Base-by-base conservation (phyloP, 2,888 invertebrate species). In the Leucophenga maculata region DNA sequence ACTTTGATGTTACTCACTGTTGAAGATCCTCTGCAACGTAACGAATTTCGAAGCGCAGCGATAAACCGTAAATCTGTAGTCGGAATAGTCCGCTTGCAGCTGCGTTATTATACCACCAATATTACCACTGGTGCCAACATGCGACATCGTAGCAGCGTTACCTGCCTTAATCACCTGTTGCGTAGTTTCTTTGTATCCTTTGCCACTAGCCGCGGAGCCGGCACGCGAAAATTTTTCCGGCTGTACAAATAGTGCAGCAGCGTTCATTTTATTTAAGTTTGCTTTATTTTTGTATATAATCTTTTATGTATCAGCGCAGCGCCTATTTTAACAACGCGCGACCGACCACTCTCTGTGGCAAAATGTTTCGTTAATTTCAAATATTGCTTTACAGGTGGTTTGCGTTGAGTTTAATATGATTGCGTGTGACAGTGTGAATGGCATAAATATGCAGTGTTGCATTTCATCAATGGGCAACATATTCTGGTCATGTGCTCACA, bases 21-120 rank as follows among this genome's bases (percentile, higher is more conserved):
- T 82, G 20, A 89, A 82, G 1, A 81, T 78, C 70, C 87, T 86
- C 69, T 88, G 86, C 9, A 89, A 66, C 1, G 83, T 80, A 2
- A 86, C 78, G 64, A 88, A 78, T 78, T 89, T 89, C 13, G 81
- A 77, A 14, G 88, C 88, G 72, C 88, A 86, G 9, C 89, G 84
- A 76, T 89, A 89, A 14, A 88, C 87, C 0, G 87, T 87, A 67
- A 85, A 89, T 71, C 86, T 88, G 69, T 84, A 88, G 14, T 77
- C 71, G 8, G 79, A 73, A 69, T 81, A 88, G 65, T 87, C 86
- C 62, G 71, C 66, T 57, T 85, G 80, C n/a, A 88, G 69, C 68
- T 85, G 79, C 0, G 77, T 74, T 73, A 88, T 82, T 13, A 87
- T 84, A 6, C 79, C 78, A 0, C 73, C 50, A 44, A 87, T 67